Conservation (phyloP, 2,888 invertebrate genomes). For the Bombylius major region DNA sequence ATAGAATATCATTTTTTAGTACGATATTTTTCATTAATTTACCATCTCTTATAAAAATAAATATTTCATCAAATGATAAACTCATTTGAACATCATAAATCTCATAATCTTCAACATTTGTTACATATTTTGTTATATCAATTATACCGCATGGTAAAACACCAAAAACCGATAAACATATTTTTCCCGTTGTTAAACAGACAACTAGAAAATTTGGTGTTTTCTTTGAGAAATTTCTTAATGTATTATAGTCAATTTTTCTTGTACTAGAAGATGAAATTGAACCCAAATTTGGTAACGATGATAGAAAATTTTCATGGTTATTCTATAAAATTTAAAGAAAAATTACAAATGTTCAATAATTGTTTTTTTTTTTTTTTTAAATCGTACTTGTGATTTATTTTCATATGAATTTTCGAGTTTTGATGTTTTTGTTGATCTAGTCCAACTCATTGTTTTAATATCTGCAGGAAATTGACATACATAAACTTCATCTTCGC, state of each 20-base stretch:
- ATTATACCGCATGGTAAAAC: constrained; percentile 67
- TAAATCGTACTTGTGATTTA: constrained; percentile 18
- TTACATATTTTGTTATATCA: constrained; percentile 43
- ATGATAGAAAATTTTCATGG: constrained; percentile 43
- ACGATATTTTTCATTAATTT: constrained; percentile 48
- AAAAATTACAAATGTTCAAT: background rate
- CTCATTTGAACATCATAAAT: constrained; percentile 54
- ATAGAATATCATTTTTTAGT: constrained; percentile 30
- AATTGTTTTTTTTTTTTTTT: background rate
- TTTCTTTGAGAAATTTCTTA: constrained; percentile 43
- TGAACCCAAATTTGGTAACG: constrained; percentile 42
- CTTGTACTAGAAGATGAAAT: constrained; percentile 42
- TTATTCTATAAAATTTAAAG: constrained; percentile 34
- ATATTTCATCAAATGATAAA: constrained; percentile 56
- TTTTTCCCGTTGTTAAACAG: constrained; percentile 60
- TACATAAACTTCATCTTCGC: constrained; percentile 63
- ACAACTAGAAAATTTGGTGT: constrained; percentile 65
- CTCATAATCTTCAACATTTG: constrained; percentile 44
- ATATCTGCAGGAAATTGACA: constrained; percentile 49
- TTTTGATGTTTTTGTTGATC: constrained; percentile 25
- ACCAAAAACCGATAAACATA: constrained; percentile 70
- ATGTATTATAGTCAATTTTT: constrained; percentile 39
- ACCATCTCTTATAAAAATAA: constrained; percentile 47
- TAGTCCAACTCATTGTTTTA: constrained; percentile 62
- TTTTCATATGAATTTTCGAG: constrained; percentile 21